Evolutionary conservation across 1,140 invertebrate species (phyloP).

Genomic region (Aphaenogaster ashmeadi): DNA sequence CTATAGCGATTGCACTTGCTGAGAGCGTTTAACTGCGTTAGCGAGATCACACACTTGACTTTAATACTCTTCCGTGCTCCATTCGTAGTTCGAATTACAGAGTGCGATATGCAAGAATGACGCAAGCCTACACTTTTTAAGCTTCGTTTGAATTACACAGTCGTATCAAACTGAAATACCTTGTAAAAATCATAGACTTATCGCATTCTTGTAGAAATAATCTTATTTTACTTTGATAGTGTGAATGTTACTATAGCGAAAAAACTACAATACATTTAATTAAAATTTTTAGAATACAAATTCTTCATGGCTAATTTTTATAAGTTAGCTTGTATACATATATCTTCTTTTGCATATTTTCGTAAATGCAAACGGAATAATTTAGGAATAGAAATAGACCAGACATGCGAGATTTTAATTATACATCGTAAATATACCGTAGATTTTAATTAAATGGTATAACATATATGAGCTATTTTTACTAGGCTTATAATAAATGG

Average conservation of each 20-base stretch:
- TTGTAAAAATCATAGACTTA: neutral
- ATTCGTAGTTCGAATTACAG: neutral
- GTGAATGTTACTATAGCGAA: neutral
- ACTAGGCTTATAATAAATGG: no score
- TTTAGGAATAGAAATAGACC: neutral
- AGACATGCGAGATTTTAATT: neutral
- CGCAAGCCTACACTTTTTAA: neutral
- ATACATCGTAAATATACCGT: neutral
- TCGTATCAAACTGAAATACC: neutral
- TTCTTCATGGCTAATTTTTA: no score
- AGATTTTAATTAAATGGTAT: neutral
- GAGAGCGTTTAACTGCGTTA: constrained; percentile 9
- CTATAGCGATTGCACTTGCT: constrained; percentile 20
- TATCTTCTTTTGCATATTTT: neutral
- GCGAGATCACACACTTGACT: neutral
- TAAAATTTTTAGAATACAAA: no score
- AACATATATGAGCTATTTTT: no score
- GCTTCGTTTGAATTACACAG: neutral
- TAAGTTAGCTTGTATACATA: neutral
- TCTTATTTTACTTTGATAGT: neutral
- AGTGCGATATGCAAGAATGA: neutral
- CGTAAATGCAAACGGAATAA: neutral
- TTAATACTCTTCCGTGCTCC: neutral
- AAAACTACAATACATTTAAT: neutral
- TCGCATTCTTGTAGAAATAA: neutral